Evolutionary conservation across 2,113 vertebrate genomes (phyloP), one percentile per base, ranked within the genome.

Genomic region (Etheostoma spectabile): DNA sequence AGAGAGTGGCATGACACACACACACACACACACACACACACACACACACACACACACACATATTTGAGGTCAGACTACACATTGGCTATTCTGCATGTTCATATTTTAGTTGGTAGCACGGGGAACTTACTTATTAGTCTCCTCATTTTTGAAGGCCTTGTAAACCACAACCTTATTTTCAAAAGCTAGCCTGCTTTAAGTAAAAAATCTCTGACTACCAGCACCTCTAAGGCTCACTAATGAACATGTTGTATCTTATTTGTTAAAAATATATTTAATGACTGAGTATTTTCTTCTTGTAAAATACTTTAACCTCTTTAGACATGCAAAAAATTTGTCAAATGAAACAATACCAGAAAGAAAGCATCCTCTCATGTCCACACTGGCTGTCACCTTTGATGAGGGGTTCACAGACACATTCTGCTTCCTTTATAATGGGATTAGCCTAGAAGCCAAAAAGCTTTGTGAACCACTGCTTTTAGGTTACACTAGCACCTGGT

Each of bases 61-160:
- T n/a, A 45, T 90, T 51, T 83, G 33, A 60, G 85, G 72, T 70
- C 57, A 45, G 27, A 55, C 24, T 72, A 2, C 10, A 16, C 3
- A 2, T 27, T 18, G 21, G 46, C 16, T n/a, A 16, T 59, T 21
- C 24, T 45, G 12, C n/a, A 10, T 24, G 21, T 8, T 49, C 15
- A 3, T 59, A 19, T 59, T 19, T 1, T 3, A 0, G 1, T 19
- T 19, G 11, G 21, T 4, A 51, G 42, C 21, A 22, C 27, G 5
- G 12, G 35, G 42, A 48, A 30, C 16, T 19, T 45, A 70, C 13
- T 56, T 49, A 5, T 16, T 21, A 69, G 52, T 33, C 21, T 42
- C 21, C 51, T 42, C 55, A 13, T 33, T 6, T 60, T 68, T 8
- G 16, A 24, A 35, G 21, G 45, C 24, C 13, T 16, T 33, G 11